Conservation (phyloP, 2,113 vertebrate genomes). For the Cichladusa arquata region DNA sequence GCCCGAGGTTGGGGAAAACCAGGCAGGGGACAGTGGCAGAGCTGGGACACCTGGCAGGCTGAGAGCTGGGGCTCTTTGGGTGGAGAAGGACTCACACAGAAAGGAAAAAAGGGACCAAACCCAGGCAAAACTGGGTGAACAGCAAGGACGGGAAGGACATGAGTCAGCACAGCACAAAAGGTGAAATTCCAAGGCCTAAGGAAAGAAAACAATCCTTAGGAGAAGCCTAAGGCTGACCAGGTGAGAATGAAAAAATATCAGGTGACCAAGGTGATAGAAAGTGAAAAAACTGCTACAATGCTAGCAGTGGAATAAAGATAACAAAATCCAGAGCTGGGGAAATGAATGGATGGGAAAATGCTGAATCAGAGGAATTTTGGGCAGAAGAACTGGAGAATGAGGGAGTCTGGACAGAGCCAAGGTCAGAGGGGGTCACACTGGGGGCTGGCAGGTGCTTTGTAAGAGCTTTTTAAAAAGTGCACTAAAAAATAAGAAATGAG, state of each 20-base stretch:
- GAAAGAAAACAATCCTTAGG: background rate
- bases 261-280: background rate
- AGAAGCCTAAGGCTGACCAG: background rate
- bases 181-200: background rate
- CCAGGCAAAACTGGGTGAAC: background rate
- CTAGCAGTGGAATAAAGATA: background rate
- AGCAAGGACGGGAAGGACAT: background rate
- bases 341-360: background rate
- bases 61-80: background rate
- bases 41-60: background rate
- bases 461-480: background rate
- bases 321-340: background rate
- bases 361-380: background rate
- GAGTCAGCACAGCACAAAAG: background rate
- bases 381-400: background rate
- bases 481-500: background rate
- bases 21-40: background rate
- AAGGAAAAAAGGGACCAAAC: background rate
- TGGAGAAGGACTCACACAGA: background rate
- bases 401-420: background rate
- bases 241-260: fast-evolving
- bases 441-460: background rate
- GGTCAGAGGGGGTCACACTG: fast-evolving
- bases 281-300: background rate
- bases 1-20: background rate